Base-by-base conservation (phyloP, 1,140 invertebrate genomes). In the Drosophila arizonae region DNA sequence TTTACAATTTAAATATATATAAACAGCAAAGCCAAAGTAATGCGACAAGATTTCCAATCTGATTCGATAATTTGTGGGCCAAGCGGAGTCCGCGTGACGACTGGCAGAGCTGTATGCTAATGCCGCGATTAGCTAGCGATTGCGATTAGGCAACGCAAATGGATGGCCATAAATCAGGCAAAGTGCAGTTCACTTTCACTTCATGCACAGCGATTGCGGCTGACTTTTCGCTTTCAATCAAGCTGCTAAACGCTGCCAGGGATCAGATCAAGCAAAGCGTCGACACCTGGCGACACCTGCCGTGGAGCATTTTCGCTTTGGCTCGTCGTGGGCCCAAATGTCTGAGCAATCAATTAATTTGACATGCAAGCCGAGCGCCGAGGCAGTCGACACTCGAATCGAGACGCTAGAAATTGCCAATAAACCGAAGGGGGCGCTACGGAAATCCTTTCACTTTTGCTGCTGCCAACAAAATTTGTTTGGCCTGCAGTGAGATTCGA, bases 371-470 rank as follows among this genome's bases (percentile, higher is more conserved):
- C 63, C 48, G 43, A 46, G 43, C 15, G 43, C 41, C 41, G 43
- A 57, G 58, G 46, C 57, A 45, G 54, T 46, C 62, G 54, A 11
- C 36, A 39, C 61, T 55, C 50, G 41, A 28, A 45, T 46, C 33
- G 21, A 30, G 58, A 62, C 72, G 72, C 72, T 78, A 68, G 66
- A 33, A 65, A 43, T 41, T 62, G 30, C 64, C 67, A 74, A 82
- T 79, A 66, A 79, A 68, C 36, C 17, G 46, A 15, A 13, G 51
- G 51, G 30, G 33, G 55, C 60, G 57, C 50, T 57, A 70, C 71
- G 58, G 56, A 72, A 84, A 86, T 85, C 81, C 81, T 85, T 85
- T 85, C 81, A 85, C 81, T 85, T 85, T 86, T 65, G 43, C 64
- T 64, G 46, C 72, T 63, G 66, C 72, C 65, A 71, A 84, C 79